These are phyloP conservation scores for Metalampra italica DNA, from an alignment of 2,888 invertebrate genomes.

Conservation along the genomic window DNA sequence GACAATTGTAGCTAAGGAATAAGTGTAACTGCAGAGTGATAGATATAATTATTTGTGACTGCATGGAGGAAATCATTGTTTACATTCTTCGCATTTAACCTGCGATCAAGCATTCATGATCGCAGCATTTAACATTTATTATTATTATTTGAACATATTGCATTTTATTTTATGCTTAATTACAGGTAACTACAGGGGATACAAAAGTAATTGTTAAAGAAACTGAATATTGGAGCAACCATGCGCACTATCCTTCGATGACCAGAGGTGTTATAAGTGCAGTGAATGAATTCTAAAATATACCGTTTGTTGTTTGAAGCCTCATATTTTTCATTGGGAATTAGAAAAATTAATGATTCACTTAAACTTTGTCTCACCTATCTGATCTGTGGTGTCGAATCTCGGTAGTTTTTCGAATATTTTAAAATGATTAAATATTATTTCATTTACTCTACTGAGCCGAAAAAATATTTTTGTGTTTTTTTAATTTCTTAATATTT, in stretches of 20 bases:
- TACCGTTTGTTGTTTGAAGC: background rate
- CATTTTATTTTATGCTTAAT: slow-evolving; percentile 1
- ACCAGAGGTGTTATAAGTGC: background rate
- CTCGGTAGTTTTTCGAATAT: background rate
- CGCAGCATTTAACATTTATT: no score
- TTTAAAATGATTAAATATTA: background rate
- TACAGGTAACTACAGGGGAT: background rate
- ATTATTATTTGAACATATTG: background rate
- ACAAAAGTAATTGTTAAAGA: no score
- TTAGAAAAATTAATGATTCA: background rate
- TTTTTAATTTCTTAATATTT: no score
- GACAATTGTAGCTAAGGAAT: no score
- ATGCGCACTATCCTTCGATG: slow-evolving; percentile 2
- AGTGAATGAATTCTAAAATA: background rate
- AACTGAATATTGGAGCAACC: slow-evolving; percentile 5
- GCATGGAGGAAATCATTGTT: no score
- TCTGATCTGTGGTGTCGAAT: background rate
- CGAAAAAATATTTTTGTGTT: no score
- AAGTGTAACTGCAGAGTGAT: no score
- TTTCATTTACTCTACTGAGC: background rate
- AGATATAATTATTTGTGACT: no score
- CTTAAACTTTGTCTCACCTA: background rate
- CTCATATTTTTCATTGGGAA: slow-evolving; percentile 1
- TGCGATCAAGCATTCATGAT: no score
- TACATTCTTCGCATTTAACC: no score